These are phyloP conservation scores for Malacoraja senta DNA, from an alignment of 2,797 vertebrate species.

Conservation along the genomic window DNA sequence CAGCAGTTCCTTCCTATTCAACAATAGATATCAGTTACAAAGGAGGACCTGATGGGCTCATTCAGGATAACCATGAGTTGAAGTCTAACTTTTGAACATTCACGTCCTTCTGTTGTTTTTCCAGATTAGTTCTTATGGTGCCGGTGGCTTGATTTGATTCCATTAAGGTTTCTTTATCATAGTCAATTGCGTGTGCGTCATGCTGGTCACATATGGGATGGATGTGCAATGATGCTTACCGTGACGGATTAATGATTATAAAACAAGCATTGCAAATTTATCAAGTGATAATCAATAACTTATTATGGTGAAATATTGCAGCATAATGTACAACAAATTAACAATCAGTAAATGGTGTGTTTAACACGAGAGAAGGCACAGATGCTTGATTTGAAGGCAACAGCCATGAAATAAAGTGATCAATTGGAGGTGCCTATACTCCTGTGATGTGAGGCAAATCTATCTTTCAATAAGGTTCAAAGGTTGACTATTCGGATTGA, in stretches of 20 bases:
- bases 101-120: neutral
- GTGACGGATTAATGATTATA: neutral
- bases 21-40: neutral
- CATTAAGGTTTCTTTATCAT: neutral
- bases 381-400: neutral
- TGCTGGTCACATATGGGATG: neutral
- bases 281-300: slow-evolving; percentile 31
- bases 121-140: neutral
- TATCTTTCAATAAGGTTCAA: neutral
- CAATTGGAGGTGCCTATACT: neutral
- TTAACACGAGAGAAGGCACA: neutral
- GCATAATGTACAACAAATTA: slow-evolving; percentile 21
- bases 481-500: neutral
- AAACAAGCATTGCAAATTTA: neutral
- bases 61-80: neutral
- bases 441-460: neutral
- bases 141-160: neutral
- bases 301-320: slow-evolving; percentile 19
- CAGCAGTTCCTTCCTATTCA: no score
- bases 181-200: neutral
- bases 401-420: neutral
- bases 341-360: slow-evolving; percentile 24
- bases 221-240: neutral
- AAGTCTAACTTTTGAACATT: neutral
- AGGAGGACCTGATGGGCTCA: neutral